Conservation (phyloP, 2,113 vertebrate genomes). For the Odocoileus virginianus region DNA sequence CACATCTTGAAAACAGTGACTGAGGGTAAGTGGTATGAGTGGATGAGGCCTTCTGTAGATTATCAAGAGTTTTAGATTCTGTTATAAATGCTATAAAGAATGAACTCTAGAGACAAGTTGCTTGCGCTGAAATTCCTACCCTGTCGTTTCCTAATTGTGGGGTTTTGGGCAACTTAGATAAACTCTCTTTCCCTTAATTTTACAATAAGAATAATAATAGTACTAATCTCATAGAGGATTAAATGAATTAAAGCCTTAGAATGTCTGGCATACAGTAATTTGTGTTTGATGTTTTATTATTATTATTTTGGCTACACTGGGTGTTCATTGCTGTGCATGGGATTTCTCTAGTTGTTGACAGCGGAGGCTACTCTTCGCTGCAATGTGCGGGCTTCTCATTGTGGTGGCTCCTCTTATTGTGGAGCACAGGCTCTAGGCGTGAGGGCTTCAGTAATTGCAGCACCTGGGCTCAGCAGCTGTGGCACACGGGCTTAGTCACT, state of each 20-base stretch:
- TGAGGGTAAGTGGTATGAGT: not conserved
- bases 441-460: not conserved
- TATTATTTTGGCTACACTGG: not conserved
- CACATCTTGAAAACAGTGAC: not conserved
- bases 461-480: not conserved
- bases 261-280: not conserved
- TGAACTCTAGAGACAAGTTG: not conserved
- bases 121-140: not conserved
- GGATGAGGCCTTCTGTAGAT: not conserved
- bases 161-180: not conserved
- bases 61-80: not conserved
- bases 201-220: not conserved
- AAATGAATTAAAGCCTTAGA: not conserved
- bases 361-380: not conserved
- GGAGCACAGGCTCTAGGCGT: not conserved
- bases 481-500: not conserved
- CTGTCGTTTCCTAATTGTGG: not conserved
- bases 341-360: not conserved
- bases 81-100: not conserved
- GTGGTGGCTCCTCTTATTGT: not conserved
- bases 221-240: not conserved
- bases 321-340: not conserved
- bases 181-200: not conserved
- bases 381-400: not conserved
- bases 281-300: not conserved